These are phyloP conservation scores for Nyctalus aviator DNA, from an alignment of 2,797 vertebrate genomes.

Conservation along the genomic window DNA sequence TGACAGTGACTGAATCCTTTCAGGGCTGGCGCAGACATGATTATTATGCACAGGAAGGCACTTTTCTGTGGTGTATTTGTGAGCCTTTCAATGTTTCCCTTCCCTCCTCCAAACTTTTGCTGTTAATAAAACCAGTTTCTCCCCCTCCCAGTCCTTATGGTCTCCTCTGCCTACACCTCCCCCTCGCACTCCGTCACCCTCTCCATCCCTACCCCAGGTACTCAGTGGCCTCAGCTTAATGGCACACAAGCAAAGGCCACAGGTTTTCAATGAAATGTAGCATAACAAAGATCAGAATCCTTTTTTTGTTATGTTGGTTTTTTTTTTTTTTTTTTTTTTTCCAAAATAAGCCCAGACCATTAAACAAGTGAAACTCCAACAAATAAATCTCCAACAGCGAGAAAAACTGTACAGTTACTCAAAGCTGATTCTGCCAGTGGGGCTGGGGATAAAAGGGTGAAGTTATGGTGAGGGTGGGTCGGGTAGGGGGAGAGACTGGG, in stretches of 20 bases:
- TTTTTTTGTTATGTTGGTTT: conserved; percentile 22
- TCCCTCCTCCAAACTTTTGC: not conserved
- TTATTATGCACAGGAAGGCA: conserved; percentile 17
- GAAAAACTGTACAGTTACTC: conserved; percentile 84
- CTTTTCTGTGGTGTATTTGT: conserved; percentile 21
- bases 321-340: conserved; percentile 74
- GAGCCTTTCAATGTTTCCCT: not conserved
- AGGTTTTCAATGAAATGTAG: conserved; percentile 61
- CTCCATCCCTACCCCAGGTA: not conserved
- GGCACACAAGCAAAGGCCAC: not conserved
- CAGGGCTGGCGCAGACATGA: not conserved
- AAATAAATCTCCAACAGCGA: conserved; percentile 83
- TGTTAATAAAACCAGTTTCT: conserved; percentile 76
- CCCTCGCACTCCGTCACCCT: too few relatives aligned
- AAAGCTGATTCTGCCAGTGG: conserved; percentile 85
- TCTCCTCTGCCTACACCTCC: not conserved
- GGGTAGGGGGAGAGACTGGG: not conserved
- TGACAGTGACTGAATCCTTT: conserved; percentile 90
- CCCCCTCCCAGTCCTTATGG: not conserved
- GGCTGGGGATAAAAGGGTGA: conserved; percentile 70
- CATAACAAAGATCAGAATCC: conserved; percentile 76
- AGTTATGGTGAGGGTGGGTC: conserved; percentile 38
- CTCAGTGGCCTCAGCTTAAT: not conserved
- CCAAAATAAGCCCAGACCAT: conserved; percentile 85
- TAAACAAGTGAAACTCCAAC: conserved; percentile 85